Base-by-base conservation (phyloP, 2,113 vertebrate genomes). In the Deroptyus accipitrinus region DNA sequence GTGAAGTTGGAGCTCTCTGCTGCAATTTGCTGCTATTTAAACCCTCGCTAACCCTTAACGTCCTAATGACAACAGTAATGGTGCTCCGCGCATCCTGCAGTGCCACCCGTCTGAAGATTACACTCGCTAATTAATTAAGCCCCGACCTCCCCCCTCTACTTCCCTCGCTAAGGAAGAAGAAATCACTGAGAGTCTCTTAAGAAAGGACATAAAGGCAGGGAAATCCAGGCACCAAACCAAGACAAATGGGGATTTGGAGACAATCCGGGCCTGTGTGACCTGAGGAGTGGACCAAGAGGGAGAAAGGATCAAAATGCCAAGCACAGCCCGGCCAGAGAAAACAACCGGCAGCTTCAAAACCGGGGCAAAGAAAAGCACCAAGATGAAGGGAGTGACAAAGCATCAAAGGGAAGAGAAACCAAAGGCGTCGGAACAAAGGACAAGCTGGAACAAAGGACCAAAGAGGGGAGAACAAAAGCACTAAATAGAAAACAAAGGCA, bases 351-450 rank as follows among this genome's bases (percentile, higher is more conserved):
- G 95, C 92, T 95, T 92, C 22, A 93, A 93, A 95, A 86, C 33
- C 20, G 22, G 15, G 62, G 78, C 30, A 83, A 94, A 97, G 90
- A 94, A 96, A 97, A 91, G 93, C 95, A 88, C 94, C 94, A 91
- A 97, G 95, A 97, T 97, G 96, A 96, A 97, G 96, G 94, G 95
- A 97, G 93, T 62, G 90, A 97, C 96, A 97, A 95, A 97, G 95
- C 94, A 96, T 97, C 96, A 97, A 97, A 97, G 96, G 90, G 96
- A 83, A 73, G 92, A 95, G 92, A 94, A 96, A 91, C 96, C 96
- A 95, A 97, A 97, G 96, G 94, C 85, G 10, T 78, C 2, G 68
- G 93, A 97, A 97, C 96, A 97, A 97, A 97, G 96, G 94, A 95
- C 85, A 86, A 35, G 95, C 96, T 90, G 94, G 90, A 96, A 96